Evolutionary conservation across 2,113 vertebrate species (phyloP).

Genomic region (Tautogolabrus adspersus): DNA sequence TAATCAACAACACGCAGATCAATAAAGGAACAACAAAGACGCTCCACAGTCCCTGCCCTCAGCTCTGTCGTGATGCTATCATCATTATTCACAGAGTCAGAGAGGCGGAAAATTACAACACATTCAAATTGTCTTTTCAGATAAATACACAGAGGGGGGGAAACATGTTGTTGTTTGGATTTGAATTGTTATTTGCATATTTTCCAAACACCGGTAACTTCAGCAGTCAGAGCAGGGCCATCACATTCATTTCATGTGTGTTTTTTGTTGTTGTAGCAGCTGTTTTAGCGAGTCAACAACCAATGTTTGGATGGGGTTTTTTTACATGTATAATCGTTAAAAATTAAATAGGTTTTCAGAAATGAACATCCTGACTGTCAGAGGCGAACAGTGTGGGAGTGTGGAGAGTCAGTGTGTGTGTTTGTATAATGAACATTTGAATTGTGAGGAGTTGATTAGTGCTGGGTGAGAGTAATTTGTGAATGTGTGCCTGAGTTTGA

Average conservation of each 20-base stretch:
- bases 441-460: not conserved
- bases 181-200: conserved; percentile 4
- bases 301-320: not conserved
- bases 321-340: not conserved
- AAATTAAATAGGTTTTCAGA: not conserved
- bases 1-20: not conserved
- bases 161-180: not conserved
- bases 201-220: conserved; percentile 24
- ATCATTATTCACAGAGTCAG: not conserved
- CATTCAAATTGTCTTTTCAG: conserved; percentile 7
- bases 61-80: not conserved
- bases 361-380: not conserved
- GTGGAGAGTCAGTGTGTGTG: too few species aligned
- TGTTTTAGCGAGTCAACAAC: not conserved
- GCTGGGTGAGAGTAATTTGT: not conserved
- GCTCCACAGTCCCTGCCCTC: not conserved
- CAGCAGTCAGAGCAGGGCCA: conserved; percentile 1
- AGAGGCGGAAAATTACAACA: not conserved
- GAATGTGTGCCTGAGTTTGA: not conserved
- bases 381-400: not conserved
- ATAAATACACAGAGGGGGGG: not conserved
- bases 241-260: conserved; percentile 12
- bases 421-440: not conserved
- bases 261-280: not conserved
- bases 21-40: not conserved